Evolutionary conservation across 2,888 invertebrate species (phyloP), one percentile per base, ranked within the genome.

Genomic region (Pollenia amentaria): DNA sequence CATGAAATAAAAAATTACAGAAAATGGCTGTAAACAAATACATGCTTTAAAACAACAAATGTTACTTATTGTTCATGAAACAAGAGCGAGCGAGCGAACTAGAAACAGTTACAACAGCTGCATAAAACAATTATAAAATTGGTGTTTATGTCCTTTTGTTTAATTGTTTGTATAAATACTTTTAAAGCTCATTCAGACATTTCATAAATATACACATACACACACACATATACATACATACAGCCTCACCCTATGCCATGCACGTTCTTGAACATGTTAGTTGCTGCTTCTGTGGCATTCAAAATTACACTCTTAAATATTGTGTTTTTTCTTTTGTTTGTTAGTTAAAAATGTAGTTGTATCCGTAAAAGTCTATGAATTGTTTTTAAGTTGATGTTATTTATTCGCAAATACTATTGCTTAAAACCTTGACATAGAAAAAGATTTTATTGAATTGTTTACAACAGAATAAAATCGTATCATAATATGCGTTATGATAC

Each of bases 401-500:
- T 60, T 55, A 51, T 80, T 53, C 42, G 14, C 44, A 53, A 80
- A 29, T 29, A 29, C 29, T 29, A 4, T 29, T 6, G 29, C 6
- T 51, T 69, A 46, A 69, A 80, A 75, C 79, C 79, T 84, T 84
- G 79, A 76, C 84, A 80, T 80, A 78, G 70, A 76, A 76, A 75
- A 42, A 29, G 6, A 29, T 29, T 57, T 38, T 69, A 48, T 51
- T 2, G 12, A 65, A 29, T 29, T 3, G 1, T 6, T 29, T 29
- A 29, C 6, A 29, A 29, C 0, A 3, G 29, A 6, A 6, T 6
- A 29, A 29, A 29, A 29, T 29, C 29, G 29, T 29, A 6, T 29
- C 4, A 6, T 29, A 29, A 29, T 29, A 29, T 6, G 29, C 29
- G 6, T 29, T 29, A 29, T n/a, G n/a, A n/a, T n/a, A n/a, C n/a